Percentiles rank a stretch among this genome's conserved stretches.
phyloP scores from a whole-genome alignment of 2,888 invertebrate species.

The Euspilapteryx auroguttella region DNA sequence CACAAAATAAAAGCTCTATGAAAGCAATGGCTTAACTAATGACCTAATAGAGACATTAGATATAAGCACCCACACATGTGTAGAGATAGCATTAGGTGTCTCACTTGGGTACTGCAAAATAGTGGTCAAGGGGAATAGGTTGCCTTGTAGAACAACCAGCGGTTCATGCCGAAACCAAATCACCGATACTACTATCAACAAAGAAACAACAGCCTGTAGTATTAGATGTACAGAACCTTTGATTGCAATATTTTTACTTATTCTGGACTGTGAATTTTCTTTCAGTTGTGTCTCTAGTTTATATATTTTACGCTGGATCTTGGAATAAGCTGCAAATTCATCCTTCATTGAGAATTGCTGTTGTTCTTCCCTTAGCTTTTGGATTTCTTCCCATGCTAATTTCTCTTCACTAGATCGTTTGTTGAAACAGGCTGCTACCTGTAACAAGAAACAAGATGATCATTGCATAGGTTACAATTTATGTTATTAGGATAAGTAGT shows the following conservation, averaged over 20 bases:
- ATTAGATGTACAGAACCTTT: constrained; percentile 33
- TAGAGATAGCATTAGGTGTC: constrained; percentile 40
- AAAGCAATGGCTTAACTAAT: constrained; percentile 34
- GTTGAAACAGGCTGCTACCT: constrained; percentile 53
- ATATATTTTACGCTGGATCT: constrained; percentile 60
- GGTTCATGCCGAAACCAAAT: constrained; percentile 45
- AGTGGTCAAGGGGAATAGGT: constrained; percentile 37
- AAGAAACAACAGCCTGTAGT: constrained; percentile 26
- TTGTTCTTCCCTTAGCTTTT: constrained; percentile 44
- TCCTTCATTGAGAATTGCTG: constrained; percentile 55
- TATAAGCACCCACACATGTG: constrained; percentile 46
- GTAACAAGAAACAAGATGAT: constrained; percentile 11
- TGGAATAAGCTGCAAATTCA: constrained; percentile 62
- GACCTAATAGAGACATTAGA: constrained; percentile 42
- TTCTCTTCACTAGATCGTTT: constrained; percentile 43
- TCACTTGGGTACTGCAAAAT: constrained; percentile 40
- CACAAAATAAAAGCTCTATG: too few relatives aligned
- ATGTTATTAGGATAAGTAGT: neutral
- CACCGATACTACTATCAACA: constrained; percentile 30
- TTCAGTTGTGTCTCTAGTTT: constrained; percentile 47
- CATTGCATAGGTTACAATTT: neutral
- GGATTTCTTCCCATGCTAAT: constrained; percentile 29
- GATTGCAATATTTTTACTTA: constrained; percentile 33
- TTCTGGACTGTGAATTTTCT: constrained; percentile 30
- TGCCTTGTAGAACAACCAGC: constrained; percentile 32